These are phyloP conservation scores for Pantherophis guttatus DNA, from an alignment of 2,113 vertebrate species.

Conservation along the genomic window DNA sequence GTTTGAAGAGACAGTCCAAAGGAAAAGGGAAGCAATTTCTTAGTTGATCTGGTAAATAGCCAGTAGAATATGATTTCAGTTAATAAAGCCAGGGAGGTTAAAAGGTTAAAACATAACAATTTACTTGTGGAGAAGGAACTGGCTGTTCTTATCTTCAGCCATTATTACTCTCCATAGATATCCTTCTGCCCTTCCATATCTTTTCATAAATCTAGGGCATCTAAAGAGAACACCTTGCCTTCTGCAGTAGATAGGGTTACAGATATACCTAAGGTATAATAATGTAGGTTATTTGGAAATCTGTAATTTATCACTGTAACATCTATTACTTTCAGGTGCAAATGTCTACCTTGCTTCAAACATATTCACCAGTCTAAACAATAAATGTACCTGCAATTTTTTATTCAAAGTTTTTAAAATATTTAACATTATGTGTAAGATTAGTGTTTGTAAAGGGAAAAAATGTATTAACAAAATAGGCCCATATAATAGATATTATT, in stretches of 20 bases:
- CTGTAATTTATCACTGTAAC: neutral
- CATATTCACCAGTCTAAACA: neutral
- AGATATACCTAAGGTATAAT: neutral
- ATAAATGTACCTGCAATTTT: neutral
- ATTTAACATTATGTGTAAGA: neutral
- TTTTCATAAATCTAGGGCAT: neutral
- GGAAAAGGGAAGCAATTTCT: neutral
- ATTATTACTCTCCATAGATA: neutral
- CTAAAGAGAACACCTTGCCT: neutral
- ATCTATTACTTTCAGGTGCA: neutral
- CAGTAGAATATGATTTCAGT: neutral
- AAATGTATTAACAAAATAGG: neutral
- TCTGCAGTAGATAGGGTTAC: neutral
- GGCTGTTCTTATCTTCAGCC: neutral
- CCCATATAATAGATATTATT: neutral
- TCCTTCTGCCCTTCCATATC: neutral
- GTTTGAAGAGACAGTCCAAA: neutral
- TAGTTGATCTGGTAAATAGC: neutral
- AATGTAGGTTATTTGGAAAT: neutral
- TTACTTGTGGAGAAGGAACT: neutral
- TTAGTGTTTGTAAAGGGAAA: neutral
- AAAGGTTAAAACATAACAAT: neutral
- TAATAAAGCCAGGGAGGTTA: neutral
- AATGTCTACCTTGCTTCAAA: neutral
- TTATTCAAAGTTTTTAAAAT: neutral